phyloP scores from a whole-genome alignment of 2,888 invertebrate species.

The Tenodera sinensis region DNA sequence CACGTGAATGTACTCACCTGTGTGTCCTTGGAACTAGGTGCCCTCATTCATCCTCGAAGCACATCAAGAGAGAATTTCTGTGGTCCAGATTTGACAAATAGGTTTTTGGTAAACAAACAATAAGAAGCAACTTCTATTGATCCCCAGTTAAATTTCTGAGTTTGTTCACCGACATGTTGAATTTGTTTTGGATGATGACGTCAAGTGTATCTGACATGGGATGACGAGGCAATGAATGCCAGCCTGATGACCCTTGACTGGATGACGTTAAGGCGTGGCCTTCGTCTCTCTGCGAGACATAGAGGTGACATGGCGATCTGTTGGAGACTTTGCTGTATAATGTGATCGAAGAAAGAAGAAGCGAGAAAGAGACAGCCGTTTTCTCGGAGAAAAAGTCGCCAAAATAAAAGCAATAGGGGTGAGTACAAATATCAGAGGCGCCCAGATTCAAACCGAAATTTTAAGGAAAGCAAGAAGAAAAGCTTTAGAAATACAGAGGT shows the following conservation, averaged over 20 bases:
- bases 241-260: constrained; percentile 3
- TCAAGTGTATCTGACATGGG: neutral
- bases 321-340: neutral
- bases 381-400: no score
- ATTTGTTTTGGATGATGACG: neutral
- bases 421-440: no score
- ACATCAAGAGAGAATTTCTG: no score
- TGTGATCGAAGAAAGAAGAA: neutral
- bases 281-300: neutral
- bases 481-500: no score
- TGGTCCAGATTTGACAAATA: no score
- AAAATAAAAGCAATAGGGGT: no score
- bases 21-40: no score
- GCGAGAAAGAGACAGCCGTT: neutral
- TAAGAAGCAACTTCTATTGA: neutral
- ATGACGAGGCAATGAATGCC: constrained; percentile 11
- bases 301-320: neutral
- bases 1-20: no score
- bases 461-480: no score
- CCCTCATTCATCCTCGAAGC: no score
- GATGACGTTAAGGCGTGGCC: neutral
- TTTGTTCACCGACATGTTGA: neutral
- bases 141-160: neutral
- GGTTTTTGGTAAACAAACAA: no score
- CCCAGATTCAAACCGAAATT: no score